Conservation (phyloP, 1,140 invertebrate species). For the Neodiprion pinetum region DNA sequence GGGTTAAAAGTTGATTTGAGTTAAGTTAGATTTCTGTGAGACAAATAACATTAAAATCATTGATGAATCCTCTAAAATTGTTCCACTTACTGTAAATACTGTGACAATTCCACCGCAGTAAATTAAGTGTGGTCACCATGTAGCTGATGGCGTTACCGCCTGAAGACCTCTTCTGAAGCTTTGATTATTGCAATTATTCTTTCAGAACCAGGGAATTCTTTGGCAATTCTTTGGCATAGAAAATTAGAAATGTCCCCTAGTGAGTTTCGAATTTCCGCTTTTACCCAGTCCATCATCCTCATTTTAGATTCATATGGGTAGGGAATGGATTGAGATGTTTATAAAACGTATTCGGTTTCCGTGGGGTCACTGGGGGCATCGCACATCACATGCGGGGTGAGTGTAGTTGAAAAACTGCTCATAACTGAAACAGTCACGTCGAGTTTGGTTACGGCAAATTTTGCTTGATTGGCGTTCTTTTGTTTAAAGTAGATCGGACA, state of each 20-base stretch:
- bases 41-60: constrained; percentile 17
- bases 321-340: neutral
- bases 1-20: neutral
- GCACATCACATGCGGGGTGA: neutral
- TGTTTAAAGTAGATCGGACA: constrained; percentile 11
- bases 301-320: neutral
- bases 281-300: too few relatives aligned
- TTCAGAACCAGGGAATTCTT: neutral
- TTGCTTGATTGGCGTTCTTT: neutral
- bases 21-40: constrained; percentile 22
- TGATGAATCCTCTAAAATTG: constrained; percentile 12
- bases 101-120: constrained; percentile 25
- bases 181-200: neutral
- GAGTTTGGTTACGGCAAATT: neutral
- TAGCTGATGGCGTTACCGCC: neutral
- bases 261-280: neutral
- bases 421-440: neutral
- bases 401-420: neutral
- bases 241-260: neutral
- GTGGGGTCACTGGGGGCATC: neutral
- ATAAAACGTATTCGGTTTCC: neutral
- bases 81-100: constrained; percentile 17
- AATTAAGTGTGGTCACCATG: constrained; percentile 11
- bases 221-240: neutral
- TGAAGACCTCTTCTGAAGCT: neutral